These are phyloP conservation scores for Nomada fucata DNA, from an alignment of 2,888 invertebrate genomes.

Conservation along the genomic window DNA sequence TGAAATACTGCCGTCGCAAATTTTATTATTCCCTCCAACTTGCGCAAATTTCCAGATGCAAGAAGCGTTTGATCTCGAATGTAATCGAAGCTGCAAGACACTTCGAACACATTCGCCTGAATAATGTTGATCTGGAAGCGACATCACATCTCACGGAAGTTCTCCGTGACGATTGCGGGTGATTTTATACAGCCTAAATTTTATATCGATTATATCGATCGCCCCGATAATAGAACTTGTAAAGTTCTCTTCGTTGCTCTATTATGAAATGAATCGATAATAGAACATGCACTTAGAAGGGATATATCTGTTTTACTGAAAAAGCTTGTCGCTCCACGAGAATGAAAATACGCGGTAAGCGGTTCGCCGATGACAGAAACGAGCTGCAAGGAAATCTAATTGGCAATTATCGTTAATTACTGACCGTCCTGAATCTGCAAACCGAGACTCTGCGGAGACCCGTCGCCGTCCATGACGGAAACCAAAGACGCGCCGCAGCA, in stretches of 20 bases:
- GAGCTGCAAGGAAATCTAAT: conserved; percentile 51
- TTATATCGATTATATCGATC: background rate
- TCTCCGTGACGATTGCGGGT: too few relatives aligned
- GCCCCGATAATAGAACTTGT: background rate
- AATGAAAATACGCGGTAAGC: background rate
- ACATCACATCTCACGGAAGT: too few relatives aligned
- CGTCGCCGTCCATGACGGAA: conserved; percentile 76
- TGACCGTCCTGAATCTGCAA: conserved; percentile 80
- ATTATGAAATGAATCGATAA: conserved; percentile 8
- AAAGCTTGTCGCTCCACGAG: background rate
- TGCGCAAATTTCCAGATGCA: too few relatives aligned
- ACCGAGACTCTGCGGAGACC: conserved; percentile 75
- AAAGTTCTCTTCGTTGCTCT: background rate
- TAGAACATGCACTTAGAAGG: too few relatives aligned
- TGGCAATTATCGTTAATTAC: conserved; percentile 74
- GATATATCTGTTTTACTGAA: background rate
- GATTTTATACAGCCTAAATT: too few relatives aligned
- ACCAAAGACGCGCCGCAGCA: conserved; percentile 80
- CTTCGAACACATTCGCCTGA: too few relatives aligned
- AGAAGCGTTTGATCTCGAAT: too few relatives aligned
- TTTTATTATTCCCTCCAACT: too few relatives aligned
- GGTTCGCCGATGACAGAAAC: conserved; percentile 8
- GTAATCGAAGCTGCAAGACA: too few relatives aligned
- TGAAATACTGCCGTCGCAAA: too few relatives aligned
- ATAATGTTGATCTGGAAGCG: too few relatives aligned